Base-by-base conservation (phyloP, 2,797 vertebrate species). In the Schizothorax lantsangensis region DNA sequence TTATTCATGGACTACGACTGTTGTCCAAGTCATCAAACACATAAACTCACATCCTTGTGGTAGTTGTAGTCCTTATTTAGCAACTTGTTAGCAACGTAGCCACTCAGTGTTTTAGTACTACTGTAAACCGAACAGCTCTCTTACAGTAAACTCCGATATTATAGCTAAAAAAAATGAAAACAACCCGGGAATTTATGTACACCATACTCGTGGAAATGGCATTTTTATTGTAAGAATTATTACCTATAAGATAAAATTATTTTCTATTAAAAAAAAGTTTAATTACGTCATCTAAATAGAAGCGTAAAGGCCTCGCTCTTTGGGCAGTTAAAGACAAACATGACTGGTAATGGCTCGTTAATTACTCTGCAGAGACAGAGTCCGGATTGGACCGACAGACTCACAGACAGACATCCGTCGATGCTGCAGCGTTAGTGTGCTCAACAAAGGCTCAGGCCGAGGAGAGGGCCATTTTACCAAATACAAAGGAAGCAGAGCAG, bases 381-480 rank as follows among this genome's bases (percentile, higher is more conserved):
- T 79, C 92, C 90, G 88, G 81, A 83, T 91, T 88, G 85, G 92
- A 91, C 88, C 84, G 92, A 92, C 92, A 94, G 94, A 94, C 92
- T 91, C 89, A 72, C 40, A 87, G 85, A 85, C 91, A 91, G 91
- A 92, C 93, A 90, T 89, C 92, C 93, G 93, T 91, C 92, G 92
- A 91, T 93, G 90, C 94, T 86, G 95, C 95, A 95, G 93, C 79
- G 84, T 30, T 38, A 93, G 93, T 72, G 69, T 79, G 71, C 72
- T 87, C 83, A 92, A 91, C 92, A 91, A 92, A 95, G 94, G 92
- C 93, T 59, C 84, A 93, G 93, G 91, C 92, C 92, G 91, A 89
- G 85, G 90, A 93, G 89, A 92, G 93, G 93, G 93, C 93, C 89
- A 88, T 88, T 90, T 88, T 69, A 88, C 83, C 85, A 88, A 89